Percentiles rank a stretch among this genome's conserved stretches.
phyloP scores from a whole-genome alignment of 2,888 invertebrate genomes.

The Tethea ocularis region DNA sequence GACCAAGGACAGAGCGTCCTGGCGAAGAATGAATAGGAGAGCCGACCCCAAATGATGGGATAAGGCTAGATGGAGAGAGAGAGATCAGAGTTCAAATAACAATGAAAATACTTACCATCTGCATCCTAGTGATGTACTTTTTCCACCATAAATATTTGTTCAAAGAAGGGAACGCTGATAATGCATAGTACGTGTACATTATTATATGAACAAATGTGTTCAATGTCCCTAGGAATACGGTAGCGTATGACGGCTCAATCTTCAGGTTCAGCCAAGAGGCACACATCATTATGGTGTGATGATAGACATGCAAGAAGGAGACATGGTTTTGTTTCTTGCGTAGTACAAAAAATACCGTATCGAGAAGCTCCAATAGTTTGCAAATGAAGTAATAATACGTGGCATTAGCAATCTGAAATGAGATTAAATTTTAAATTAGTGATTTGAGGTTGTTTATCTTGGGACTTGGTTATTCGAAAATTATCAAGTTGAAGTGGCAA shows the following conservation, averaged over 20 bases:
- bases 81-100: too few relatives aligned
- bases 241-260: conserved; percentile 83
- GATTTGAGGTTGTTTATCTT: too few relatives aligned
- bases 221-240: conserved; percentile 85
- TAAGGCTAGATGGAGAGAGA: too few relatives aligned
- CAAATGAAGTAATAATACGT: conserved; percentile 87
- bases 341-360: conserved; percentile 94
- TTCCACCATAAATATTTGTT: conserved; percentile 95
- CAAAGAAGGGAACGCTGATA: conserved; percentile 89
- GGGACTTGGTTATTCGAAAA: too few relatives aligned
- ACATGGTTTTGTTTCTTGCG: conserved; percentile 89
- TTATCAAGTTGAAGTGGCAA: too few relatives aligned
- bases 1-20: too few relatives aligned
- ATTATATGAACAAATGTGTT: conserved; percentile 92
- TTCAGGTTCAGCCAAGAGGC: conserved; percentile 92
- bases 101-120: conserved; percentile 83
- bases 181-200: conserved; percentile 92
- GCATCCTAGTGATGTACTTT: conserved; percentile 91
- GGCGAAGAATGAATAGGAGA: too few relatives aligned
- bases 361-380: conserved; percentile 90
- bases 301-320: conserved; percentile 95
- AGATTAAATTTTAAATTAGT: too few relatives aligned
- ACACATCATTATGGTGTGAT: conserved; percentile 91
- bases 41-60: too few relatives aligned
- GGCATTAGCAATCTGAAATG: conserved; percentile 88